Evolutionary conservation across 2,888 invertebrate species (phyloP).

Genomic region (Drosophila kambysellisi): DNA sequence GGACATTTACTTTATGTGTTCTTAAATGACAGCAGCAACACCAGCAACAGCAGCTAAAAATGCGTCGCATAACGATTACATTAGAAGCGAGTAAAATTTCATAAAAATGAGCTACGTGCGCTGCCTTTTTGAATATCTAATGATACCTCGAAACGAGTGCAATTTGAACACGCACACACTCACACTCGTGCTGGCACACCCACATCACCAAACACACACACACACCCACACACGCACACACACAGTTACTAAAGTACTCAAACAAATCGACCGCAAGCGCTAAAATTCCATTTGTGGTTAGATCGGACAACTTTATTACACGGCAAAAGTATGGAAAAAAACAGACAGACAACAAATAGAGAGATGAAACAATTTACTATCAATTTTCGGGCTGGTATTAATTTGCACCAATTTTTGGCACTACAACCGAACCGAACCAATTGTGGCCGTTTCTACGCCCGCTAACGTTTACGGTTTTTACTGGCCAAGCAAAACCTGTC

Average conservation of each 20-base stretch:
- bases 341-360: constrained; percentile 14
- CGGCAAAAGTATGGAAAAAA: constrained; percentile 49
- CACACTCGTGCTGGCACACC: constrained; percentile 26
- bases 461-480: constrained; percentile 36
- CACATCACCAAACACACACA: constrained; percentile 16
- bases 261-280: constrained; percentile 67
- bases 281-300: constrained; percentile 75
- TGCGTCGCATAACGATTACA: constrained; percentile 72
- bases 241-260: constrained; percentile 28
- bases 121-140: constrained; percentile 77
- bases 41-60: constrained; percentile 41
- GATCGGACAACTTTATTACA: constrained; percentile 69
- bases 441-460: constrained; percentile 54
- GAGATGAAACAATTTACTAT: constrained; percentile 63
- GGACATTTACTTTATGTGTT: constrained; percentile 82
- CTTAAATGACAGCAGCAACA: constrained; percentile 70
- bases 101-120: constrained; percentile 76
- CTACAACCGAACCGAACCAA: constrained; percentile 55
- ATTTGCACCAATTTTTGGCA: constrained; percentile 70
- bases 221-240: not conserved
- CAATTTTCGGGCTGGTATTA: constrained; percentile 66
- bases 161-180: constrained; percentile 63
- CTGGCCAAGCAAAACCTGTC: constrained; percentile 55
- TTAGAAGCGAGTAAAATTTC: constrained; percentile 77
- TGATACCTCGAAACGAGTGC: constrained; percentile 67